These are phyloP conservation scores for Dioctria rufipes DNA, from an alignment of 2,888 invertebrate species.

Conservation along the genomic window DNA sequence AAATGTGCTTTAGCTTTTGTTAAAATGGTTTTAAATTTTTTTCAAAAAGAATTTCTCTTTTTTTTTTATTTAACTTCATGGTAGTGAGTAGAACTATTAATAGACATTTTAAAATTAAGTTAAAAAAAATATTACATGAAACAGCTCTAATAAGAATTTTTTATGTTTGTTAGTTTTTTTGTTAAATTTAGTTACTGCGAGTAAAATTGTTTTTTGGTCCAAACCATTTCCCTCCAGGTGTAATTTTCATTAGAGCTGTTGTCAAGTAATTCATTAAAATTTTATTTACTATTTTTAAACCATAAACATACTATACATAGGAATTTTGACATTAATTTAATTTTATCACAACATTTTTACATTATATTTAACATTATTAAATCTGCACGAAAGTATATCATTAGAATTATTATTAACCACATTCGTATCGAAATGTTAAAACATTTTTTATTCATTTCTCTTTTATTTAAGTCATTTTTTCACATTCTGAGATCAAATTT, in stretches of 20 bases:
- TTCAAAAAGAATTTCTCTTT: neutral
- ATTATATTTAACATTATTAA: constrained; percentile 1
- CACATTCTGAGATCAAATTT: constrained; percentile 38
- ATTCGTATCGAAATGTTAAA: neutral
- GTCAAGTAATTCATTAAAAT: too few species aligned
- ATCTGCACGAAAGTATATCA: constrained; percentile 18
- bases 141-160: too few species aligned
- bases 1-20: constrained; percentile 35
- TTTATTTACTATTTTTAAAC: too few species aligned
- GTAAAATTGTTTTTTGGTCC: too few species aligned
- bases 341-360: neutral
- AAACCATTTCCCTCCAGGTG: too few species aligned
- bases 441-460: neutral
- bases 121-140: neutral
- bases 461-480: constrained; percentile 8
- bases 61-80: constrained; percentile 14
- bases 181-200: too few species aligned
- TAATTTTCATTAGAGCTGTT: too few species aligned
- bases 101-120: neutral
- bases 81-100: constrained; percentile 11
- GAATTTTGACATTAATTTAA: neutral
- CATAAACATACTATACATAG: too few species aligned
- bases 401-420: constrained; percentile 29
- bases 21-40: neutral
- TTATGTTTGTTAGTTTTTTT: too few species aligned